Conservation (phyloP, 2,888 invertebrate species). For the Frankliniella intonsa region DNA sequence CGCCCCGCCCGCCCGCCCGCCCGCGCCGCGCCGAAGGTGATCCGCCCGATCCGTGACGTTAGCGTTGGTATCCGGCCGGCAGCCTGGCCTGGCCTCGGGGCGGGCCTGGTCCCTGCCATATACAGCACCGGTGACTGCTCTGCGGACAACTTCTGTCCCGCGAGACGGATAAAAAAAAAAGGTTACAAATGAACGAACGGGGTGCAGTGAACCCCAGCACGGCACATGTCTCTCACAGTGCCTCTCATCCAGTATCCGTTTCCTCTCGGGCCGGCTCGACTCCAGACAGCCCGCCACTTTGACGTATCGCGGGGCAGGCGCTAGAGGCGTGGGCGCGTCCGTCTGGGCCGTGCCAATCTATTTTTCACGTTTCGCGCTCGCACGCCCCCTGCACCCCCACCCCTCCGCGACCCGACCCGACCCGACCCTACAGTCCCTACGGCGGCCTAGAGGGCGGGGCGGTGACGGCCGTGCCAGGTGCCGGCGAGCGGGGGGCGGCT, state of each 20-base stretch:
- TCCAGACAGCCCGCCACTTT: background rate
- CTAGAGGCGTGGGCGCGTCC: background rate
- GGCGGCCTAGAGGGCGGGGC: background rate
- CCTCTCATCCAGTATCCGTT: background rate
- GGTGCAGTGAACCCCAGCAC: no score
- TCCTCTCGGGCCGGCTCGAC: background rate
- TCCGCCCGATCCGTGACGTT: background rate
- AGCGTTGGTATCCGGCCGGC: background rate
- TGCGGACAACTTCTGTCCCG: background rate
- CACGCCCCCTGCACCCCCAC: background rate
- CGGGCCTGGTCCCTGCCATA: slow-evolving; percentile 37
- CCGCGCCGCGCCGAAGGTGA: background rate
- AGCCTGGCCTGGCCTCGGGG: background rate
- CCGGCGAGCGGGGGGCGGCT: background rate
- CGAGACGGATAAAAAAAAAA: no score
- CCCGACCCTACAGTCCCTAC: background rate
- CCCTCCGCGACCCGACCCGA: background rate
- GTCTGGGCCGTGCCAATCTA: background rate
- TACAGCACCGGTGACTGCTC: slow-evolving; percentile 33
- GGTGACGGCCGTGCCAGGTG: background rate
- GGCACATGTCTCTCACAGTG: background rate
- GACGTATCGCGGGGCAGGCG: background rate
- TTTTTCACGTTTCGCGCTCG: background rate
- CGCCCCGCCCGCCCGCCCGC: background rate
- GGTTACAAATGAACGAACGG: background rate